These are phyloP conservation scores for Plebejus argus DNA, from an alignment of 2,888 invertebrate species.

Conservation along the genomic window DNA sequence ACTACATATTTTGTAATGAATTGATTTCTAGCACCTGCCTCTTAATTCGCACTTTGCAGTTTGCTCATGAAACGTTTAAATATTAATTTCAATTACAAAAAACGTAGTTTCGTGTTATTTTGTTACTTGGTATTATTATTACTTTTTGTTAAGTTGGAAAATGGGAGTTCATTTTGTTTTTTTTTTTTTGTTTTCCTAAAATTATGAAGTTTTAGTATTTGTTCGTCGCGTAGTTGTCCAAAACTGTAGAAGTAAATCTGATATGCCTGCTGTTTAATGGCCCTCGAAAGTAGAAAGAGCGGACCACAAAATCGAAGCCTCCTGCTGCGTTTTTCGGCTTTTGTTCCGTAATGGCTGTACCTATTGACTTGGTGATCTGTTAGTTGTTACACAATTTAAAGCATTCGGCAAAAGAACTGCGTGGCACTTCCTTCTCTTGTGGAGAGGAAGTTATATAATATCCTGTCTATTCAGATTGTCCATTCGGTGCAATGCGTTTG, in stretches of 20 bases:
- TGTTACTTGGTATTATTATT: background rate
- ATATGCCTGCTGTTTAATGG: background rate
- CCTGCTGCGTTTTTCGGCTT: conserved; percentile 10
- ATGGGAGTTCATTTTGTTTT: background rate
- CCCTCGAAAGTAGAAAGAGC: conserved; percentile 1
- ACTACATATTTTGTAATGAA: conserved; percentile 24
- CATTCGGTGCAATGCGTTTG: background rate
- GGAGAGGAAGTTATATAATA: background rate
- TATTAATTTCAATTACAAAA: no score
- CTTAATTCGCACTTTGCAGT: conserved; percentile 9
- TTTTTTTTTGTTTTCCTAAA: background rate
- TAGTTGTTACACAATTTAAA: conserved; percentile 3
- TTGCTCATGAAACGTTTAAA: background rate
- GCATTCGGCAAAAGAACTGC: conserved; percentile 5
- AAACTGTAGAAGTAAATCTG: background rate
- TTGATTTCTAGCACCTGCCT: conserved; percentile 31
- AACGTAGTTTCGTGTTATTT: no score
- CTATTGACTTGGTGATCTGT: conserved; percentile 8
- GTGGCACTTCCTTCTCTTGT: conserved; percentile 6
- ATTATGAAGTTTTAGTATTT: background rate
- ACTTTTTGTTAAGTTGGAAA: background rate
- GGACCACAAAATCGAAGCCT: conserved; percentile 11
- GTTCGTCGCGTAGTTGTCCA: background rate
- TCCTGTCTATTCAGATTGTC: background rate
- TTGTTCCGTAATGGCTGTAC: conserved; percentile 11